These are phyloP conservation scores for Xiphorhynchus erythropygius DNA, from an alignment of 2,797 vertebrate genomes.

Conservation along the genomic window DNA sequence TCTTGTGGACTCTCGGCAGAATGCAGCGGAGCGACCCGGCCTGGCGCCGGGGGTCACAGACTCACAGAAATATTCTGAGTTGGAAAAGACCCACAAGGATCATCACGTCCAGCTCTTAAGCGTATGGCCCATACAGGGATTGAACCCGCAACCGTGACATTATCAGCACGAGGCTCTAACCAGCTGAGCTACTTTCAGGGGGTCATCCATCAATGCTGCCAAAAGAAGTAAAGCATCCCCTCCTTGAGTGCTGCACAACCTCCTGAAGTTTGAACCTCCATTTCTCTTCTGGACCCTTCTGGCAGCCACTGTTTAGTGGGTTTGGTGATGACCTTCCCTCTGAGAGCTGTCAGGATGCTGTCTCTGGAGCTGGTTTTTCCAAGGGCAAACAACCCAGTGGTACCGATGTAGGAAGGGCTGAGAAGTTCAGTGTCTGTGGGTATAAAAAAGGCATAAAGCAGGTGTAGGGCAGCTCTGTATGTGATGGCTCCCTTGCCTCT, in stretches of 20 bases:
- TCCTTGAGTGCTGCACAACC: background rate
- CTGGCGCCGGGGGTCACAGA: background rate
- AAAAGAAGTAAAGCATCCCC: background rate
- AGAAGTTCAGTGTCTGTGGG: background rate
- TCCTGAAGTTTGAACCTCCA: fast-evolving
- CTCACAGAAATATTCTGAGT: too few species aligned
- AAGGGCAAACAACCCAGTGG: background rate
- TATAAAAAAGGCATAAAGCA: fast-evolving
- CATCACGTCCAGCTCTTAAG: background rate
- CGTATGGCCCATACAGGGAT: background rate
- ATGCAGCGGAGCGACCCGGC: background rate
- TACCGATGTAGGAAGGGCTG: fast-evolving
- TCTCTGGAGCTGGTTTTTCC: background rate
- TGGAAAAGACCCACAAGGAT: background rate
- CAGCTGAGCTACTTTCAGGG: background rate
- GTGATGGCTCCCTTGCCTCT: background rate
- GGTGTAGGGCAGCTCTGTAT: background rate
- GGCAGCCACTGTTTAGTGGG: background rate
- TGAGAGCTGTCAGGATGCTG: background rate
- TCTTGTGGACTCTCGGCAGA: background rate
- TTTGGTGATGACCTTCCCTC: background rate
- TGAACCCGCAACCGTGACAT: background rate
- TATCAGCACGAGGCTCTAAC: background rate
- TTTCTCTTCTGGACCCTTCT: background rate
- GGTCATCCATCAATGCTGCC: fast-evolving